These are phyloP conservation scores for Pseudochirops cupreus DNA, from an alignment of 2,797 vertebrate species.

Conservation along the genomic window DNA sequence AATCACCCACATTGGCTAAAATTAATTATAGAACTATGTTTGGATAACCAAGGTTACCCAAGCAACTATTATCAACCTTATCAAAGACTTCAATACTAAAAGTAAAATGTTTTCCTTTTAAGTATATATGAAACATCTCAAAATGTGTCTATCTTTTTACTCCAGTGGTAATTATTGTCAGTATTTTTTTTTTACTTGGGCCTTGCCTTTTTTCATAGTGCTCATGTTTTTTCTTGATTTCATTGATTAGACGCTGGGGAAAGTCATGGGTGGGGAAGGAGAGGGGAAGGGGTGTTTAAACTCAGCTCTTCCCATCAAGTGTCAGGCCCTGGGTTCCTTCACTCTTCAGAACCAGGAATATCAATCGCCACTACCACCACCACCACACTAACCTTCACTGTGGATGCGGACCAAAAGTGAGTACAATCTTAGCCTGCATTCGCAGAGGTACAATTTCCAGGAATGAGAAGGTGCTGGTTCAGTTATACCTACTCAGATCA, in stretches of 20 bases:
- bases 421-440: neutral
- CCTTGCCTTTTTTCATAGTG: neutral
- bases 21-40: slow-evolving; percentile 42
- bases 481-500: neutral
- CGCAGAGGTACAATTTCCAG: neutral
- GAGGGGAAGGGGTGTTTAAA: no score
- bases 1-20: slow-evolving; percentile 52
- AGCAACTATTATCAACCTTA: slow-evolving; percentile 7
- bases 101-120: neutral
- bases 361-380: neutral
- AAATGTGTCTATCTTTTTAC: neutral
- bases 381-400: neutral
- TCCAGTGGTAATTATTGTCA: neutral
- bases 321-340: neutral
- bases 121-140: neutral
- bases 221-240: slow-evolving; percentile 14
- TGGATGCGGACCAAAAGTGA: neutral
- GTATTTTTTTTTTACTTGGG: neutral
- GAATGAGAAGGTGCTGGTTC: neutral
- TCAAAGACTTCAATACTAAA: slow-evolving; percentile 17
- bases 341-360: neutral
- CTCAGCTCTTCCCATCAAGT: no score
- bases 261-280: neutral
- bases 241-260: neutral
- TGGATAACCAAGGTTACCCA: slow-evolving; percentile 28